Conservation (phyloP, 1,140 invertebrate species). For the Caerostris darwini region DNA sequence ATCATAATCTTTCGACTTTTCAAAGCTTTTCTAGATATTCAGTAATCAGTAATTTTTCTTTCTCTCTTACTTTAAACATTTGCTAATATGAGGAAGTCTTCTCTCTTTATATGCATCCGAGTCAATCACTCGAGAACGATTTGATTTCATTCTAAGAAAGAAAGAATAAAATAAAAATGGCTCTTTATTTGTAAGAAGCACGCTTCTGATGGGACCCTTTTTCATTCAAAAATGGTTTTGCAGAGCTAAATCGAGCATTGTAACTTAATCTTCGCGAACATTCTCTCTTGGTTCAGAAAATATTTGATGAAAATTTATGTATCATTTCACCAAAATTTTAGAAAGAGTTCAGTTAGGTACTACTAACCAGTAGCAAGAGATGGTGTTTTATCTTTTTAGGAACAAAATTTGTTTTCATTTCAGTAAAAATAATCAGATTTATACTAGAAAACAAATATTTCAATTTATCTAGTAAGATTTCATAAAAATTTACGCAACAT, state of each 20-base stretch:
- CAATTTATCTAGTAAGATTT: background rate
- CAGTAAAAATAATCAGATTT: background rate
- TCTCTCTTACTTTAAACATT: conserved; percentile 19
- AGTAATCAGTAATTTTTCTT: conserved; percentile 37
- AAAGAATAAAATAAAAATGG: background rate
- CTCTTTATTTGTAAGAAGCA: conserved; percentile 29
- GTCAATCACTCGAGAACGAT: conserved; percentile 39
- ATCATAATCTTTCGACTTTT: conserved; percentile 30
- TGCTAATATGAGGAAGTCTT: background rate
- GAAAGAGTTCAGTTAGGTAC: background rate
- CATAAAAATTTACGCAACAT: background rate
- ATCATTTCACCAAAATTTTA: background rate
- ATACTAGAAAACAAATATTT: background rate
- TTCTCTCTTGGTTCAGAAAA: background rate
- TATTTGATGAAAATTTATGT: conserved; percentile 12
- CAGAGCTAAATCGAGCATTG: conserved; percentile 32
- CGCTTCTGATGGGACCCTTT: conserved; percentile 15
- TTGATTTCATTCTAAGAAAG: background rate
- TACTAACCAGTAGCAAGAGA: conserved; percentile 29
- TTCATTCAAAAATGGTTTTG: background rate
- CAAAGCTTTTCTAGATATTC: conserved; percentile 27
- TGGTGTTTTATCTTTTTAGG: conserved; percentile 4
- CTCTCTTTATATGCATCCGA: background rate
- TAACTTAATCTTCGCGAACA: conserved; percentile 31
- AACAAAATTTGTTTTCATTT: conserved; percentile 15